A percentile compares a stretch with the other conserved stretches of the same genome.
Conservation (phyloP, 2,113 vertebrate genomes). For the Mellivora capensis region DNA sequence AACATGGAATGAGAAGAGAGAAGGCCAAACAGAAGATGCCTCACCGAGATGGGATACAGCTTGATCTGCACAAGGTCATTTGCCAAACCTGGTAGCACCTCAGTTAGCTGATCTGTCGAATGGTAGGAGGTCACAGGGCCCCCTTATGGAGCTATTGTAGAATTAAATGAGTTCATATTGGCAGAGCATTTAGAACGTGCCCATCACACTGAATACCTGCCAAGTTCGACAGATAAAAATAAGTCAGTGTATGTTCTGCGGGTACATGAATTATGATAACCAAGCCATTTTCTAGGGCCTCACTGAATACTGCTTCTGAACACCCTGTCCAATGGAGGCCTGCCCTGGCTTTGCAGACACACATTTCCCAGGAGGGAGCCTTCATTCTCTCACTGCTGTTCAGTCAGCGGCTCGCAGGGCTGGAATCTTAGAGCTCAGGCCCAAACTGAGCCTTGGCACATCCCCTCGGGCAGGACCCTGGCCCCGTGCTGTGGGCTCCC, state of each 20-base stretch:
- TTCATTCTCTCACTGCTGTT: background rate
- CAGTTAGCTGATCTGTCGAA: background rate
- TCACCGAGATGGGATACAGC: background rate
- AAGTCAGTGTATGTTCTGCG: background rate
- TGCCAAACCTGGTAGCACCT: background rate
- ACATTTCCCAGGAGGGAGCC: background rate
- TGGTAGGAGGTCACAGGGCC: background rate
- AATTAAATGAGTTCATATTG: background rate
- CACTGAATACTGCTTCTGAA: background rate
- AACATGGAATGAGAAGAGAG: background rate
- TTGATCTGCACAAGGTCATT: background rate
- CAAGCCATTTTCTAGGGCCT: background rate
- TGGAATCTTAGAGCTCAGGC: background rate
- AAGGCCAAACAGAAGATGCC: background rate
- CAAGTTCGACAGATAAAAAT: background rate
- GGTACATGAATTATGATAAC: background rate
- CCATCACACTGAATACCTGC: background rate
- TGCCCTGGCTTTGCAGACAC: background rate
- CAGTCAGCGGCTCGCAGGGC: background rate
- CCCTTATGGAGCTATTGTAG: background rate
- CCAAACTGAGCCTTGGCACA: background rate
- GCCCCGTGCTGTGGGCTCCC: accelerated
- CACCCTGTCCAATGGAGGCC: background rate
- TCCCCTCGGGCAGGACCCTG: background rate
- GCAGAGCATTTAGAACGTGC: background rate